These are phyloP conservation scores for Agrochola circellaris DNA, from an alignment of 2,888 invertebrate genomes.

Conservation along the genomic window DNA sequence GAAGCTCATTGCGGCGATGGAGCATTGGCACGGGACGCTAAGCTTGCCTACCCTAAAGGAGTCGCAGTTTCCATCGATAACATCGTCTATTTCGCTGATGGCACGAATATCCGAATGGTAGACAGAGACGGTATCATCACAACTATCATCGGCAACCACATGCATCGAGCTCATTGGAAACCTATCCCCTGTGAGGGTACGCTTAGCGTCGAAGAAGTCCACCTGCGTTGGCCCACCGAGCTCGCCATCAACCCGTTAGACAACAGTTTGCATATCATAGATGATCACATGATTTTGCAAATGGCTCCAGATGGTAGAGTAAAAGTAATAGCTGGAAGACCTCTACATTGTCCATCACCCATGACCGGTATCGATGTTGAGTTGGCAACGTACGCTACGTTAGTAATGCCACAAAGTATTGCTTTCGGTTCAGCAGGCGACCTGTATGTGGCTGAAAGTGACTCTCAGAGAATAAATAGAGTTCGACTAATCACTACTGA, in stretches of 20 bases:
- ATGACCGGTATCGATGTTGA: slow-evolving; percentile 95
- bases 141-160: slow-evolving; percentile 97
- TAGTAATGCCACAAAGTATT: slow-evolving; percentile 98
- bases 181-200: slow-evolving; percentile 98
- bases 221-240: slow-evolving; percentile 98
- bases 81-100: slow-evolving; percentile 98
- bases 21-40: slow-evolving; percentile 97
- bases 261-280: slow-evolving; percentile 98
- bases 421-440: slow-evolving; percentile 98
- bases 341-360: slow-evolving; percentile 97
- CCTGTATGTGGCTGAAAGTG: slow-evolving; percentile 98
- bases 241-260: slow-evolving; percentile 98
- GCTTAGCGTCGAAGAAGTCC: slow-evolving; percentile 97
- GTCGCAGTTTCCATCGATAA: slow-evolving; percentile 98
- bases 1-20: slow-evolving; percentile 99
- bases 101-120: slow-evolving; percentile 98
- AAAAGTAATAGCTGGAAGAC: slow-evolving; percentile 97
- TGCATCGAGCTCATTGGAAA: slow-evolving; percentile 98
- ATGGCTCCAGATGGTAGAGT: slow-evolving; percentile 97
- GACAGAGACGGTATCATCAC: slow-evolving; percentile 97
- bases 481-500: slow-evolving; percentile 97
- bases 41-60: slow-evolving; percentile 98
- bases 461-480: slow-evolving; percentile 98
- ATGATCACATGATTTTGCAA: slow-evolving; percentile 98
- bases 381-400: slow-evolving; percentile 96